Evolutionary conservation across 1,140 invertebrate genomes (phyloP).

Genomic region (Eumeta japonica): DNA sequence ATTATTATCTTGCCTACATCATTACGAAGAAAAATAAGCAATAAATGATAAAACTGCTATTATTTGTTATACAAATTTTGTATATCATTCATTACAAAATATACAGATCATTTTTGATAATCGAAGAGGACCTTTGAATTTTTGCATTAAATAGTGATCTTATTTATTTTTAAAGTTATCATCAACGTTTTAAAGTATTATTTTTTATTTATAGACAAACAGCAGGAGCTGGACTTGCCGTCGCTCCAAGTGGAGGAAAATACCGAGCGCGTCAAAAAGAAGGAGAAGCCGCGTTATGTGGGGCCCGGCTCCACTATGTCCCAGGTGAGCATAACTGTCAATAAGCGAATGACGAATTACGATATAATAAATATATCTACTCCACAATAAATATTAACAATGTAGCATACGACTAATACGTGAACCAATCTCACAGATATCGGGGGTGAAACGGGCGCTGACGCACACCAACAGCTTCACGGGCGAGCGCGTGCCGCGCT

Average conservation of each 20-base stretch:
- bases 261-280: constrained; percentile 60
- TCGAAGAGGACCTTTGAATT: too few relatives aligned
- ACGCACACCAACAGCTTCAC: constrained; percentile 91
- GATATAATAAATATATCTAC: too few relatives aligned
- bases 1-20: too few relatives aligned
- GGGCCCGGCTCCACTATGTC: constrained; percentile 51
- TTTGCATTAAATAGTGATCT: too few relatives aligned
- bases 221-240: constrained; percentile 92
- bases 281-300: constrained; percentile 61
- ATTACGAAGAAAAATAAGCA: too few relatives aligned
- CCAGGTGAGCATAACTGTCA: constrained; percentile 39
- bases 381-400: too few relatives aligned
- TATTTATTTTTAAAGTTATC: neutral
- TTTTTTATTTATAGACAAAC: constrained; percentile 76
- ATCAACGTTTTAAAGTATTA: constrained; percentile 5
- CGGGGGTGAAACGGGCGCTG: constrained; percentile 82
- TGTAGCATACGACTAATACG: too few relatives aligned
- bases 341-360: too few relatives aligned
- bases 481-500: constrained; percentile 81
- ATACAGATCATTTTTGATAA: too few relatives aligned
- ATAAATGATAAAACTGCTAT: too few relatives aligned
- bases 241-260: constrained; percentile 78
- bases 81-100: too few relatives aligned
- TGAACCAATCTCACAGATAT: constrained; percentile 77
- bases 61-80: too few relatives aligned